Evolutionary conservation across 2,797 vertebrate genomes (phyloP).

Genomic region (Protonibea diacanthus): DNA sequence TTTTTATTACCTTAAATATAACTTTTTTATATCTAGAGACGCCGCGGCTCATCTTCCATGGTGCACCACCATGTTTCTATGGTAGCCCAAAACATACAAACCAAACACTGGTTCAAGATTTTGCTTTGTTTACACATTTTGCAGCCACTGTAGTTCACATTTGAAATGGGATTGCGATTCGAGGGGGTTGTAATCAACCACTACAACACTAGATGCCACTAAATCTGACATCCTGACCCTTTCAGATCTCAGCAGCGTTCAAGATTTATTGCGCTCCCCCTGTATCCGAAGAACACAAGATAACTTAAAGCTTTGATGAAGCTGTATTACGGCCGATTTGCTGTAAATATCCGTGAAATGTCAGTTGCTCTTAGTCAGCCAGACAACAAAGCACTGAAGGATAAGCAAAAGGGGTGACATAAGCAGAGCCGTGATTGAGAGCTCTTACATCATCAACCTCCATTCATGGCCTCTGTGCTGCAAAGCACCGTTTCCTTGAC

Average conservation of each 20-base stretch:
- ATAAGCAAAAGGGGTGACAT: conserved; percentile 43
- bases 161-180: too few species aligned
- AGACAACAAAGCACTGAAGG: conserved; percentile 64
- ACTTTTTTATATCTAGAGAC: too few species aligned
- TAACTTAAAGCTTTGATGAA: neutral
- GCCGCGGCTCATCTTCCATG: too few species aligned
- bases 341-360: conserved; percentile 28
- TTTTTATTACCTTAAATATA: too few species aligned
- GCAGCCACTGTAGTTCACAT: too few species aligned
- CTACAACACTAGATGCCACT: too few species aligned
- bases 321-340: conserved; percentile 11
- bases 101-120: too few species aligned
- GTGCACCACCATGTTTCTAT: too few species aligned
- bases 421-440: conserved; percentile 38
- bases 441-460: conserved; percentile 54
- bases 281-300: neutral
- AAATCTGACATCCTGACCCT: too few species aligned
- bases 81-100: too few species aligned
- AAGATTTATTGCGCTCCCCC: neutral
- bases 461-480: conserved; percentile 20
- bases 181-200: too few species aligned
- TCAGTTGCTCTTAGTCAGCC: conserved; percentile 25
- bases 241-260: neutral
- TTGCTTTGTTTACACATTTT: too few species aligned
- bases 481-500: conserved; percentile 27